Evolutionary conservation across 1,140 invertebrate genomes (phyloP), one percentile per base, ranked within the genome.

Genomic region (Armadillidium nasatum): DNA sequence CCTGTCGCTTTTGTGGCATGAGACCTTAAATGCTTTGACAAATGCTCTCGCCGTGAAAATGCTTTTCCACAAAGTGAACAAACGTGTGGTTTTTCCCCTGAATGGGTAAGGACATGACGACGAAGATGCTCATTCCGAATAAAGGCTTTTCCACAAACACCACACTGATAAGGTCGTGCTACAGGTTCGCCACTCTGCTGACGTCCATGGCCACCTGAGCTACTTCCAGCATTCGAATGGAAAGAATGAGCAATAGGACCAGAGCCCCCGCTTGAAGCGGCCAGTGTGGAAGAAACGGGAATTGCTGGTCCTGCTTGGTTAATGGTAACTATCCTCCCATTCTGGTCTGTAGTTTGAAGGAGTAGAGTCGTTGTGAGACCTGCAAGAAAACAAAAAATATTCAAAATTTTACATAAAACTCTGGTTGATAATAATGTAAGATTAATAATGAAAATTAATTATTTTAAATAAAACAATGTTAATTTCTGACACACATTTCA

Each of bases 71-170:
- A 82, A 13, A 89, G 88, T 78, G 92, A 91, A 83, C 95, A 97
- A 9, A 94, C 91, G 82, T 95, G 95, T 0, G 93, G 94, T 84
- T 95, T 95, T 85, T 80, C 78, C n/a, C 81, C 81, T 11, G 81
- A 80, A 45, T 81, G 81, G 4, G 81, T 81, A 44, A 80, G 75
- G 19, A 80, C 78, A 44, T 81, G 81, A 22, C 81, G 74, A 22
- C 81, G 77, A n/a, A 81, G 73, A 70, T 81, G 81, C 68, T 81
- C 81, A 43, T 80, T 78, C 9, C 81, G 78, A 45, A 95, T 94
- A 83, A 95, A 95, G 0, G 93, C 94, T 84, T 92, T 91, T 6
- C 90, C 92, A 82, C 95, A 97, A 43, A 91, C 88, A 23, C 90
- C 81, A 71, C 81, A 81, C 81, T 80, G 81, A 74, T 81, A 80